phyloP scores from a whole-genome alignment of 1,140 invertebrate species.

The Euwallacea fornicatus region DNA sequence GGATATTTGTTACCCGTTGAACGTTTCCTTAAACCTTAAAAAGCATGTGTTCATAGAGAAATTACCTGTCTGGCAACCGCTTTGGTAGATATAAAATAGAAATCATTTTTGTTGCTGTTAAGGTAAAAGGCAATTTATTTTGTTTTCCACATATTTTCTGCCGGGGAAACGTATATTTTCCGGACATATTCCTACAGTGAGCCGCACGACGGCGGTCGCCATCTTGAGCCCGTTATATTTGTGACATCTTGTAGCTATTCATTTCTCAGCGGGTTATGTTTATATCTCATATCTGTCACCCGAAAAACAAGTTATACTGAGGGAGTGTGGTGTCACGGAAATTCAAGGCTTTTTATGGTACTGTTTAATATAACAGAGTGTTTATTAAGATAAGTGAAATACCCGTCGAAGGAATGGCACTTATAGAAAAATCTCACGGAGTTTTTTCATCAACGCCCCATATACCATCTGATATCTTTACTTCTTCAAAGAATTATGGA shows the following conservation, averaged over 20 bases:
- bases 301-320: slow-evolving; percentile 29
- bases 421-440: too few species aligned
- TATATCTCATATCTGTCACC: slow-evolving; percentile 39
- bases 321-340: slow-evolving; percentile 15
- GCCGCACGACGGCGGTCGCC: slow-evolving; percentile 26
- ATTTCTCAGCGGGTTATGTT: slow-evolving; percentile 42
- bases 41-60: slow-evolving; percentile 36
- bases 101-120: slow-evolving; percentile 39
- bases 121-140: slow-evolving; percentile 40
- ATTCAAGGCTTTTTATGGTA: slow-evolving; percentile 13
- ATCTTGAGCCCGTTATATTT: slow-evolving; percentile 44
- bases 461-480: too few species aligned
- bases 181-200: slow-evolving; percentile 31
- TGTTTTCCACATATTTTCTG: slow-evolving; percentile 37
- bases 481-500: too few species aligned
- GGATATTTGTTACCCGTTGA: slow-evolving; percentile 29
- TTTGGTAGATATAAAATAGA: slow-evolving; percentile 36
- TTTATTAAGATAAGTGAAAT: slow-evolving; percentile 4
- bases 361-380: slow-evolving; percentile 34
- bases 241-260: slow-evolving; percentile 43
- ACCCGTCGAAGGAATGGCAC: too few species aligned
- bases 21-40: slow-evolving; percentile 36
- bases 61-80: slow-evolving; percentile 34
- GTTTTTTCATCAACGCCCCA: too few species aligned
- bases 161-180: slow-evolving; percentile 39